Percentiles rank a stretch among this genome's conserved stretches.
phyloP scores from a whole-genome alignment of 1,140 invertebrate species.

The Limonius californicus region DNA sequence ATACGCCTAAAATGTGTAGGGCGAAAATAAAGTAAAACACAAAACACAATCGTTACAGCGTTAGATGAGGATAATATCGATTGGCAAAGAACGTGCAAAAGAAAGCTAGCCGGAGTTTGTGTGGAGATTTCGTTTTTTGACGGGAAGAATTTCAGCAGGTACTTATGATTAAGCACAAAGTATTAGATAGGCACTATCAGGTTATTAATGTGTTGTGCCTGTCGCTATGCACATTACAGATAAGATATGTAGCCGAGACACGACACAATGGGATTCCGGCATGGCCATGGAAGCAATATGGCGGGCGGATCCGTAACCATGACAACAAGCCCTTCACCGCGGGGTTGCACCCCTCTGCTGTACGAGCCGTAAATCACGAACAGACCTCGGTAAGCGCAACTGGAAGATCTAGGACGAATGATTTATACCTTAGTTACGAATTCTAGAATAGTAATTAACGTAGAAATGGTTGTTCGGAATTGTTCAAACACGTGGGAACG shows the following conservation, averaged over 20 bases:
- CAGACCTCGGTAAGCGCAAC: constrained; percentile 13
- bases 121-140: neutral
- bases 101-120: neutral
- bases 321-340: constrained; percentile 21
- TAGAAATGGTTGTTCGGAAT: constrained; percentile 3
- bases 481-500: constrained; percentile 11
- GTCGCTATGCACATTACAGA: constrained; percentile 33
- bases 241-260: constrained; percentile 32
- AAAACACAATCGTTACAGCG: neutral
- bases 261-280: constrained; percentile 17
- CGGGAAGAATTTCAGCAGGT: neutral
- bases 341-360: constrained; percentile 16
- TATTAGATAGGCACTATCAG: constrained; percentile 23
- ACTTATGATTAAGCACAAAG: constrained; percentile 15
- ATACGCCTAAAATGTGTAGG: too few species aligned
- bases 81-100: neutral
- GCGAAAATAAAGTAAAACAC: neutral
- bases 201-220: constrained; percentile 33
- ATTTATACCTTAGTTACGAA: constrained; percentile 16
- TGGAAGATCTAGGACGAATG: constrained; percentile 5
- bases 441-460: constrained; percentile 8
- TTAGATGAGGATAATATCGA: neutral
- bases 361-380: constrained; percentile 22
- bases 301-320: constrained; percentile 17
- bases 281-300: neutral